Evolutionary conservation across 1,140 invertebrate species (phyloP), one percentile per base, ranked within the genome.

Genomic region (Amphibalanus amphitrite): DNA sequence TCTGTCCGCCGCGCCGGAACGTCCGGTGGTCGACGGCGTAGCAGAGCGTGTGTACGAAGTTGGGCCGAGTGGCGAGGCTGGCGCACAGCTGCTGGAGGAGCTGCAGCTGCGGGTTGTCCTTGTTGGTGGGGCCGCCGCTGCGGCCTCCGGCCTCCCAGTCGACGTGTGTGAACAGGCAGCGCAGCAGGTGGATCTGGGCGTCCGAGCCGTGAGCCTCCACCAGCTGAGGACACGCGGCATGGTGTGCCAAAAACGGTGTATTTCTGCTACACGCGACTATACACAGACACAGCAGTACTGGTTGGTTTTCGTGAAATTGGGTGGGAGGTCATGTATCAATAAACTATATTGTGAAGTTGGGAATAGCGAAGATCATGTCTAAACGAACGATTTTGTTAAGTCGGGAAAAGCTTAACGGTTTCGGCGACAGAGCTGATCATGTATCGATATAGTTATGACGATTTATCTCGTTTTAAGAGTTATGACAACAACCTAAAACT

Each of bases 171-270:
- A 92, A 90, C 80, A 93, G 86, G 84, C 89, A 90, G 82, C 89
- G 88, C 81, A 91, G 86, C 80, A 90, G 86, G 85, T 92, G 90
- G 83, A 90, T 86, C 83, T 92, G 90, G 82, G 90, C 89, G 85
- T 92, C 90, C 81, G 89, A 85, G 82, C 90, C 90, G 84, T 90
- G 86, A 79, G 86, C 85, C 82, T 85, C 83, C 74, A 91, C 87
- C 82, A 91, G 85, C 90, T 92, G 80, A 59, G 13, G 25, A 13
- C 13, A 59, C 47, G 47, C 13, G 13, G 47, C 13, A 13, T 13
- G 25, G 47, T 15, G 47, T 25, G 47, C 47, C 47, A 59, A 59
- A 59, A 13, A 59, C 13, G 25, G 47, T 15, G 13, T 25, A 59
- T 59, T 25, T 13, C 13, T 59, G 25, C 13, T 59, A 59, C 25